Base-by-base conservation (phyloP, 2,113 vertebrate genomes). In the Gulo gulo region DNA sequence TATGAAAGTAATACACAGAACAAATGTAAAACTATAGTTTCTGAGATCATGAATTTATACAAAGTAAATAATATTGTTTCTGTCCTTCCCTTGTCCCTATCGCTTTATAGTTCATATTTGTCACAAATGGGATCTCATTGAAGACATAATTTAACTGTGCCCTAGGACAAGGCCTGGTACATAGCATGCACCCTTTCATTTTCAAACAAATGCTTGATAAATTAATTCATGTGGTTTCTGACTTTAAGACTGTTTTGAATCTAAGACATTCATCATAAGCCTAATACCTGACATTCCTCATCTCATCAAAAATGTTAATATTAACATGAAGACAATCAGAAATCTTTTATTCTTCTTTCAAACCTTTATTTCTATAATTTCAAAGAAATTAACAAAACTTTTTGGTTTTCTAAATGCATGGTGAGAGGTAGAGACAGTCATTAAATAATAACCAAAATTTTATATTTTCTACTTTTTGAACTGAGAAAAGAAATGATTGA, bases 351-450 rank as follows among this genome's bases (percentile, higher is more conserved):
- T 59, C 67, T 59, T 76, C 76, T 95, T 78, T 93, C 55, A 88
- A 61, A 93, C 57, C 81, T 96, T 87, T 97, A 59, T 79, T 95
- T 96, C 24, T 90, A 36, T 79, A 73, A 96, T 88, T 86, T 91
- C 69, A 95, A 87, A 94, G 55, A 92, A 92, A 95, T 82, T 88
- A 95, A 65, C n/a, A 39, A 59, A 83, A 89, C 55, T 31, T 81
- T 80, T 95, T 96, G 34, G 79, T 94, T 97, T 97, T 92, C 59
- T 47, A 96, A 95, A n/a, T 90, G 29, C 29, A 95, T 29, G 7
- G 47, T 88, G n/a, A 96, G 86, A 92, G 7, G 7, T 61, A 86
- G 71, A 88, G 67, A 52, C 74, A 63, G 50, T 85, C 69, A 91
- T 83, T 88, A 91, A 88, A 88, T 74, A 81, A 34, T 87, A 91